Conservation (phyloP, 2,797 vertebrate species). For the Spinibarbus caldwelli region DNA sequence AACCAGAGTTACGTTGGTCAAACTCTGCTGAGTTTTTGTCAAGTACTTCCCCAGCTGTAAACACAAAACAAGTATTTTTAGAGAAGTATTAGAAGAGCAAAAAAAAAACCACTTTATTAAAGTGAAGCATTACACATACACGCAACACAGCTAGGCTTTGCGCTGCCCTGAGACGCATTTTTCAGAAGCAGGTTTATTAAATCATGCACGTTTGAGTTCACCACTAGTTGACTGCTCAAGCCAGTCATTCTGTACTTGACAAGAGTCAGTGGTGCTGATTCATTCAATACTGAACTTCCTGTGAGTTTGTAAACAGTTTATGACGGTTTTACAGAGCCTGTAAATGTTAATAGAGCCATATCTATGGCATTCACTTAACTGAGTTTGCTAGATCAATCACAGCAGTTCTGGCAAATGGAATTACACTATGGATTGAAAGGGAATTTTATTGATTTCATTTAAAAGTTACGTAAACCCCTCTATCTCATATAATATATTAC, state of each 20-base stretch:
- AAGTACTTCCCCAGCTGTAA: constrained; percentile 91
- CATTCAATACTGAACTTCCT: not conserved
- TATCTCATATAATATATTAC: constrained; percentile 14
- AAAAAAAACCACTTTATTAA: too few species aligned
- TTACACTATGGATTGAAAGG: constrained; percentile 17
- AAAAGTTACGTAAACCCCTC: constrained; percentile 31
- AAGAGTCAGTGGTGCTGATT: not conserved
- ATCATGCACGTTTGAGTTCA: not conserved
- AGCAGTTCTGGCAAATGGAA: constrained; percentile 9
- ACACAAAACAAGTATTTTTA: not conserved
- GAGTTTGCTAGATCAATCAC: constrained; percentile 41
- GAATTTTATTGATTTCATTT: constrained; percentile 41
- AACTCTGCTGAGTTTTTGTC: constrained; percentile 78
- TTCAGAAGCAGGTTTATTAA: not conserved
- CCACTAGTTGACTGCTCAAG: not conserved
- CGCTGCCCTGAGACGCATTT: not conserved
- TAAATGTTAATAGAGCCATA: constrained; percentile 38
- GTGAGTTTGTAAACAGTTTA: constrained; percentile 27
- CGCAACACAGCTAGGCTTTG: not conserved
- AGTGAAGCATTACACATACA: not conserved
- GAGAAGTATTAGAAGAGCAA: too few species aligned
- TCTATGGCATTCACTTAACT: constrained; percentile 37
- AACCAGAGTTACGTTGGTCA: constrained; percentile 84
- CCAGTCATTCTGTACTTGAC: not conserved
- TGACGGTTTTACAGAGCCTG: constrained; percentile 4